Evolutionary conservation across 2,113 vertebrate species (phyloP).

Genomic region (Nymphicus hollandicus): DNA sequence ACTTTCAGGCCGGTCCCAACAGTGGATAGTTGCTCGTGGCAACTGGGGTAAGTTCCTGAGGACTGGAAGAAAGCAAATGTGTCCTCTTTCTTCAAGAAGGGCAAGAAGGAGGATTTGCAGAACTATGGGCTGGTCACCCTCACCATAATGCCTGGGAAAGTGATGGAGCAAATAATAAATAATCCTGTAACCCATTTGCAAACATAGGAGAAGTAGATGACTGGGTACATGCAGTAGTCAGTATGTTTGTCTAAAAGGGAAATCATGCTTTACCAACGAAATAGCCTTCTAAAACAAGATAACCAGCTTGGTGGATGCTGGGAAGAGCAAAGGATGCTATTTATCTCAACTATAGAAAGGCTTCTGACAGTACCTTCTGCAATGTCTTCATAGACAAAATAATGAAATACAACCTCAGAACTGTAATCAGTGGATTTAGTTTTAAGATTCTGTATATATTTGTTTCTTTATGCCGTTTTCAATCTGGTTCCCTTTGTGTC

Average conservation of each 20-base stretch:
- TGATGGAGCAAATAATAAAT: not conserved
- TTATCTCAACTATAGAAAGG: not conserved
- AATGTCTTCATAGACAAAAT: not conserved
- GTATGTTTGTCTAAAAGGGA: not conserved
- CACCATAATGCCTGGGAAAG: not conserved
- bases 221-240: not conserved
- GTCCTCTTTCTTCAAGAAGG: not conserved
- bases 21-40: not conserved
- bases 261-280: fast-evolving
- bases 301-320: not conserved
- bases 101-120: not conserved
- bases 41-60: not conserved
- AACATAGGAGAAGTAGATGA: not conserved
- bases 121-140: not conserved
- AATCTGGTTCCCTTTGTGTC: not conserved
- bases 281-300: not conserved
- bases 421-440: not conserved
- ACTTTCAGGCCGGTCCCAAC: not conserved
- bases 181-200: not conserved
- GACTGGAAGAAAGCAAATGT: not conserved
- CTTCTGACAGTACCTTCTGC: not conserved
- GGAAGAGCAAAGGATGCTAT: not conserved
- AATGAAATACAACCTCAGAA: not conserved
- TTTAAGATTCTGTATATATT: not conserved
- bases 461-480: not conserved